A percentile compares a stretch with the other conserved stretches of the same genome.
phyloP scores from a whole-genome alignment of 37 sponge, comb jelly and placozoan species.

The Oscarella lobularis region DNA sequence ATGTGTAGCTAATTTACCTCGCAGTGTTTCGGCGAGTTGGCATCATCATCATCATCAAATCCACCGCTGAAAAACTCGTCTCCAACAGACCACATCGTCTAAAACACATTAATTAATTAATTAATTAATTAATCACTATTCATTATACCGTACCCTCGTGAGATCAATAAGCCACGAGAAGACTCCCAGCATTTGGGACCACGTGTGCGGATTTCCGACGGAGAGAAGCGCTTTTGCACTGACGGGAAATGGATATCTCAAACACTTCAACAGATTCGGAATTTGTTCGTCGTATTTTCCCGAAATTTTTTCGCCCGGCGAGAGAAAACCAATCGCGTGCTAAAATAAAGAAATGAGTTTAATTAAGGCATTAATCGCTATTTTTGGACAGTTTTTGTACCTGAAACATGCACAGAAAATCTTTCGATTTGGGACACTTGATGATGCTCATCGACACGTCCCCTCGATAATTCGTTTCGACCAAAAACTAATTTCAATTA shows the following conservation, averaged over 20 bases:
- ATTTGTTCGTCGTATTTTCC: not conserved
- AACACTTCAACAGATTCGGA: not conserved
- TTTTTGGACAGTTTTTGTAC: not conserved
- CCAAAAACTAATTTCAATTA: not conserved
- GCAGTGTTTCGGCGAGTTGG: not conserved
- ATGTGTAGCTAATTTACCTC: too few relatives aligned
- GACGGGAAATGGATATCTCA: not conserved
- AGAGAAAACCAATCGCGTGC: not conserved
- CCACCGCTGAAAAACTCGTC: not conserved
- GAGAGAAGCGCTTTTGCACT: not conserved
- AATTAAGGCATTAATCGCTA: not conserved
- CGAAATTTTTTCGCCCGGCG: not conserved
- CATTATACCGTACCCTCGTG: not conserved
- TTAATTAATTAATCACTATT: not conserved
- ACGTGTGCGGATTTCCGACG: not conserved
- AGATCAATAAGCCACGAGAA: not conserved
- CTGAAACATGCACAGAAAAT: not conserved
- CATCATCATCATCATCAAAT: conserved; percentile 1
- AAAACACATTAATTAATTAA: not conserved
- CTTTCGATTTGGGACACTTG: not conserved
- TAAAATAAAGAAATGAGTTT: not conserved
- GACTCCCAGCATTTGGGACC: not conserved
- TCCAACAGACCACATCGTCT: not conserved
- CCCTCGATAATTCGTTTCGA: not conserved
- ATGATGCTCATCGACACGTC: not conserved